phyloP scores from a whole-genome alignment of 2,888 invertebrate species.

The Tubulanus polymorphus region DNA sequence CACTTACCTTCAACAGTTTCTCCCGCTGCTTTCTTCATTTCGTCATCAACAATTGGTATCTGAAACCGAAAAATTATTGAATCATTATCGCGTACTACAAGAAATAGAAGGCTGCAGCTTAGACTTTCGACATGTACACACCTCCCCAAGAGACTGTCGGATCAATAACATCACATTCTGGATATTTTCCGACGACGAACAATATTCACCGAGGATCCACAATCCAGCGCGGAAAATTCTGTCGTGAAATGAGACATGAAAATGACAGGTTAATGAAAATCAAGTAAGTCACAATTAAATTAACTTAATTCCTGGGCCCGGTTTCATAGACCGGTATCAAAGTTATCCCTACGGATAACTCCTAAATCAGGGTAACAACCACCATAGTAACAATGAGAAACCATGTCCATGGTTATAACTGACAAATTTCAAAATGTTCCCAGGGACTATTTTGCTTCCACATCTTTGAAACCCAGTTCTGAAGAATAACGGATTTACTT shows the following conservation, averaged over 20 bases:
- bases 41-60: conserved; percentile 63
- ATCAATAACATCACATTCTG: conserved; percentile 75
- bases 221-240: conserved; percentile 83
- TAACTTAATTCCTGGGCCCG: no score
- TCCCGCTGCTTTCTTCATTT: conserved; percentile 68
- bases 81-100: background rate
- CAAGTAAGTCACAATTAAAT: no score
- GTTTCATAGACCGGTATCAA: no score
- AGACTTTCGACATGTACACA: conserved; percentile 29
- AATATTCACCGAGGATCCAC: conserved; percentile 98
- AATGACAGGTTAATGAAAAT: no score
- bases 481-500: no score
- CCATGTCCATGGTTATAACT: no score
- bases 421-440: no score
- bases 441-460: no score
- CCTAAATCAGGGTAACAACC: no score
- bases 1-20: conserved; percentile 51
- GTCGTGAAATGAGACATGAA: conserved; percentile 8
- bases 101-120: background rate
- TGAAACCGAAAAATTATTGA: conserved; percentile 25
- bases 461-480: no score
- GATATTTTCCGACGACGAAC: conserved; percentile 73
- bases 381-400: no score
- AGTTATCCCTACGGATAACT: no score
- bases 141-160: conserved; percentile 70